phyloP scores from a whole-genome alignment of 2,113 vertebrate genomes.

The Paralichthys olivaceus region DNA sequence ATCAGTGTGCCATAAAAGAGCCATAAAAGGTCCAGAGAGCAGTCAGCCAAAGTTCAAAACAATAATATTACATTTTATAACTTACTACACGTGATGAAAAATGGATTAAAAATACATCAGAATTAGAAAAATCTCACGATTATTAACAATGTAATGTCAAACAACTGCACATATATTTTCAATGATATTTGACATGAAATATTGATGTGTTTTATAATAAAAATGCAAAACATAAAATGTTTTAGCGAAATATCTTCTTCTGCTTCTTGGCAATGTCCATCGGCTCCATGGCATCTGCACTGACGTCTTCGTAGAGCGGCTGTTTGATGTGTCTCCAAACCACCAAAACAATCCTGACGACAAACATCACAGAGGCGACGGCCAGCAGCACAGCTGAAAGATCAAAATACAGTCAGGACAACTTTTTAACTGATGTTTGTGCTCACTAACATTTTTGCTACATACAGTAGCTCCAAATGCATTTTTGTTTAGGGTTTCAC shows the following conservation, averaged over 20 bases:
- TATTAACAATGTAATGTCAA: background rate
- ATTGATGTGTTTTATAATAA: background rate
- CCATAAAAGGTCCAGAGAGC: conserved; percentile 38
- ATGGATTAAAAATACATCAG: background rate
- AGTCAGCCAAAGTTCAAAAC: conserved; percentile 26
- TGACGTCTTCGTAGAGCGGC: conserved; percentile 61
- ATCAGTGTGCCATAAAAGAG: conserved; percentile 3
- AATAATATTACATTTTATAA: background rate
- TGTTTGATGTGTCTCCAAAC: conserved; percentile 76
- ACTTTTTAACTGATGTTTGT: background rate
- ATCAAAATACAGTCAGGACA: background rate
- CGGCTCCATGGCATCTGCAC: conserved; percentile 48
- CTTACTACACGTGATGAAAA: background rate
- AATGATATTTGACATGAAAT: background rate
- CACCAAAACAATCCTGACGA: conserved; percentile 64
- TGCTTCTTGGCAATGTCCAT: conserved; percentile 62
- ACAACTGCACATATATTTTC: background rate
- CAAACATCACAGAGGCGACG: conserved; percentile 59
- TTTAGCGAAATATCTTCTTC: conserved; percentile 66
- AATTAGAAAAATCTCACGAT: background rate
- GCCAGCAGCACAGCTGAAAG: conserved; percentile 70
- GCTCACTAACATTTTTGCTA: no score
- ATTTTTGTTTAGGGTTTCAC: background rate
- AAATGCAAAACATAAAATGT: background rate
- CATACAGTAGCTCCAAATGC: background rate